Conservation (phyloP, 2,888 invertebrate genomes). For the Cheilosia impressa region DNA sequence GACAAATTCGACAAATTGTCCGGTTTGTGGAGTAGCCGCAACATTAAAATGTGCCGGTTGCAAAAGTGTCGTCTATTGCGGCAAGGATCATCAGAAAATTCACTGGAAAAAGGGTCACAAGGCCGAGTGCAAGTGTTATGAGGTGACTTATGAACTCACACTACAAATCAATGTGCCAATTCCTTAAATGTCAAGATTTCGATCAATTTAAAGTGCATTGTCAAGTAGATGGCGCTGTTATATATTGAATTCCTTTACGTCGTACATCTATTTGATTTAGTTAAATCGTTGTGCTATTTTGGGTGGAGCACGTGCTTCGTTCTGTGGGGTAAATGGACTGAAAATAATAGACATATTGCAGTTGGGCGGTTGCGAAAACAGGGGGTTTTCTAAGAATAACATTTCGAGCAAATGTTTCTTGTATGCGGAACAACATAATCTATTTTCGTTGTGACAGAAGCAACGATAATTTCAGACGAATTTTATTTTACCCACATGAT, state of each 20-base stretch:
- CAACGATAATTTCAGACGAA: too few species aligned
- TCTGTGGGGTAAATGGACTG: constrained; percentile 22
- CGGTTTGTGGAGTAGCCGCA: constrained; percentile 86
- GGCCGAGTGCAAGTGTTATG: constrained; percentile 85
- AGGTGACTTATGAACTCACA: constrained; percentile 77
- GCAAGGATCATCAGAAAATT: constrained; percentile 88
- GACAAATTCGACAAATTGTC: constrained; percentile 84
- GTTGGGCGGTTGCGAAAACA: neutral
- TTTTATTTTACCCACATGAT: too few species aligned
- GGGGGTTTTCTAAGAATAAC: neutral
- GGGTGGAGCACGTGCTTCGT: constrained; percentile 37
- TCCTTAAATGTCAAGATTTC: constrained; percentile 48
- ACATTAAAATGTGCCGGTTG: constrained; percentile 89
- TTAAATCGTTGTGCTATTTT: constrained; percentile 45
- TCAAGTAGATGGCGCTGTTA: constrained; percentile 31
- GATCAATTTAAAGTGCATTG: constrained; percentile 5
- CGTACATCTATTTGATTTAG: constrained; percentile 31
- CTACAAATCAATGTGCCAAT: neutral
- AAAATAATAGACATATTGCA: neutral
- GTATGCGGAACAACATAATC: neutral
- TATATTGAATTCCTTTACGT: neutral
- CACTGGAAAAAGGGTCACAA: constrained; percentile 90
- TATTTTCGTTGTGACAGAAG: neutral
- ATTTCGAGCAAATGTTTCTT: too few species aligned
- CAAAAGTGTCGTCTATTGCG: constrained; percentile 88